Base-by-base conservation (phyloP, 1,140 invertebrate species). In the Rhyzopertha dominica region DNA sequence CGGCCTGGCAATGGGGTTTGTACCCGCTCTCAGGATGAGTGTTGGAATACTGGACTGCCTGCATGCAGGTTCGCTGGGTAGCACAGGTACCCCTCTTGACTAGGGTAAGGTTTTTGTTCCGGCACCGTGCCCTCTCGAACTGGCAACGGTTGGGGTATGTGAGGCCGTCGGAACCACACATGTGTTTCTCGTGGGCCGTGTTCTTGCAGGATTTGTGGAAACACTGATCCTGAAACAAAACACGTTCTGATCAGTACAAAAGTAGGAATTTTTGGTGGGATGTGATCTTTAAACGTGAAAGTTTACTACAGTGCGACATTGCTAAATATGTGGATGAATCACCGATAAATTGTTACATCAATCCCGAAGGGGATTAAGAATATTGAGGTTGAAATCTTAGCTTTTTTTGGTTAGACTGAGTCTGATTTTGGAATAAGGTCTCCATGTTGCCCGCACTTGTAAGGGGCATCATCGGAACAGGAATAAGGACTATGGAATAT, bases 71-170 rank as follows among this genome's bases (percentile, higher is more conserved):
- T 20, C 53, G 42, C 20, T 58, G 61, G 28, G 48, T 45, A 13
- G 74, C 72, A 63, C 87, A 90, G 23, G 76, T 74, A 12, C 85
- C 85, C 39, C 73, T 74, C 61, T 85, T 79, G 48, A 81, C 82
- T 30, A 87, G 67, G 17, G 78, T 75, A 12, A 88, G 73, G 47
- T 78, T 75, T 1, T 80, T 79, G 52, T 79, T 74, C 18, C 54
- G 43, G 65, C 86, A 89, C 59, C 85, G 84, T 26, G 78, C 81
- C 48, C 79, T 74, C 55, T 84, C 73, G 35, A 91, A 73, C 41
- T 84, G 80, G 68, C 89, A 92, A 46, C 79, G 72, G 43, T 80
- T 84, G 9, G 79, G 72, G 73, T 91, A 92, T 25, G 84, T 89
- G 36, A 81, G 68, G 7, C 82, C 82, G 61, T 92, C 85, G 16